These are phyloP conservation scores for Condylura cristata DNA, from an alignment of 2,113 vertebrate species.

Conservation along the genomic window DNA sequence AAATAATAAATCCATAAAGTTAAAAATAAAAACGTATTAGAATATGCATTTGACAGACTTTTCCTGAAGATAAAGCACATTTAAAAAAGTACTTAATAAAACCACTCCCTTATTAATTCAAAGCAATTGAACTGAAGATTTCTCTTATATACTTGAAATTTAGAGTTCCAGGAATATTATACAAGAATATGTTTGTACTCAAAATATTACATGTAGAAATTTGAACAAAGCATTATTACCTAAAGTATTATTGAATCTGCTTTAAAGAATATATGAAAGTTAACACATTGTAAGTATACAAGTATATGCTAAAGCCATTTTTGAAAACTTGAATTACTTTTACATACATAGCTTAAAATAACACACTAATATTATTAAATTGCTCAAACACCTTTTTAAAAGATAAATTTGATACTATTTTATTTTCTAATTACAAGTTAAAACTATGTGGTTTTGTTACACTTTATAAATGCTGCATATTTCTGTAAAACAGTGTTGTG, in stretches of 20 bases:
- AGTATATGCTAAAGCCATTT: slow-evolving; percentile 4
- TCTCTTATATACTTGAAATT: not conserved
- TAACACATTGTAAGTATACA: not conserved
- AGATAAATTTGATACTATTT: not conserved
- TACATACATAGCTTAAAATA: not conserved
- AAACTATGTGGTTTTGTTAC: not conserved
- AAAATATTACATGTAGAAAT: slow-evolving; percentile 19
- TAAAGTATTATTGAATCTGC: not conserved
- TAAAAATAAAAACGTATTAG: not conserved
- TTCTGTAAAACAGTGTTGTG: not conserved
- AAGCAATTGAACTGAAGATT: not conserved
- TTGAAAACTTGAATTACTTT: slow-evolving; percentile 26
- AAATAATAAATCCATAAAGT: slow-evolving; percentile 24
- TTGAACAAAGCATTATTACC: slow-evolving; percentile 29
- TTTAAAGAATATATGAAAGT: slow-evolving; percentile 31
- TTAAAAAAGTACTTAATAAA: slow-evolving; percentile 26
- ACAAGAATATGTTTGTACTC: not conserved
- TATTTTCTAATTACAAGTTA: slow-evolving; percentile 2
- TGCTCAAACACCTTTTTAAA: not conserved
- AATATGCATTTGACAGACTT: not conserved
- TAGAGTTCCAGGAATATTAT: slow-evolving; percentile 24
- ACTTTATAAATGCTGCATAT: not conserved
- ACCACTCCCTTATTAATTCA: not conserved
- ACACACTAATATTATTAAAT: not conserved
- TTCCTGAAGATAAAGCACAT: not conserved